phyloP scores from a whole-genome alignment of 2,888 invertebrate genomes.

The Athripsodes cinereus region DNA sequence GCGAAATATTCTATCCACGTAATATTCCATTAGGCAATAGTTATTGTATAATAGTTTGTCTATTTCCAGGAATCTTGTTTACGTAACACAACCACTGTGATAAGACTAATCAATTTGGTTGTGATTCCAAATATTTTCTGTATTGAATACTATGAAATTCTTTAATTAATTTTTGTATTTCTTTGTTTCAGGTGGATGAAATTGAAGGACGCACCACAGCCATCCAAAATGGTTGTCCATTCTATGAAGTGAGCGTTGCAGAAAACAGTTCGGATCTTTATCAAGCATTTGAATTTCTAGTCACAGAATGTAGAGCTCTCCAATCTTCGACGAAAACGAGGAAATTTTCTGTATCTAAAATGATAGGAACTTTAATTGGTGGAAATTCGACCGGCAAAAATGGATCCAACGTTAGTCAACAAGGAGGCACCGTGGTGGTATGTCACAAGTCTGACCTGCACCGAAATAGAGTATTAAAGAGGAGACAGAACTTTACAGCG shows the following conservation, averaged over 20 bases:
- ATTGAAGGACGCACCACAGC: constrained; percentile 65
- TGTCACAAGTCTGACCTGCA: constrained; percentile 55
- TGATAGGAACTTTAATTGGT: constrained; percentile 70
- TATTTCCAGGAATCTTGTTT: too few species aligned
- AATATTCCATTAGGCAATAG: too few species aligned
- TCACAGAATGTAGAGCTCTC: constrained; percentile 57
- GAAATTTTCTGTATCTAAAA: constrained; percentile 73
- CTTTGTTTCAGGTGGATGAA: constrained; percentile 57
- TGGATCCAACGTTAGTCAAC: constrained; percentile 10
- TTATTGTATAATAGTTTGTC: too few species aligned
- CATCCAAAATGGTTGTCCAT: constrained; percentile 62
- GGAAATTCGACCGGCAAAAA: constrained; percentile 32
- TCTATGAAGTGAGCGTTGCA: constrained; percentile 76
- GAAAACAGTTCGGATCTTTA: constrained; percentile 71
- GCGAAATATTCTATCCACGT: too few species aligned
- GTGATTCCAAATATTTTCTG: too few species aligned
- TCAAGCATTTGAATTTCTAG: constrained; percentile 63
- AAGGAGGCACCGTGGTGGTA: constrained; percentile 53
- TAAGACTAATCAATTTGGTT: too few species aligned
- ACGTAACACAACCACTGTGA: too few species aligned
- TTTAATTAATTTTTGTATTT: not conserved
- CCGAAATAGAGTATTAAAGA: constrained; percentile 50
- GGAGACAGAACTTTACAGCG: constrained; percentile 53
- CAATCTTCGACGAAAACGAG: constrained; percentile 53
- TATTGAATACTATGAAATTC: too few species aligned